Base-by-base conservation (phyloP, 2,888 invertebrate genomes). In the Scaptomyza polygonia region DNA sequence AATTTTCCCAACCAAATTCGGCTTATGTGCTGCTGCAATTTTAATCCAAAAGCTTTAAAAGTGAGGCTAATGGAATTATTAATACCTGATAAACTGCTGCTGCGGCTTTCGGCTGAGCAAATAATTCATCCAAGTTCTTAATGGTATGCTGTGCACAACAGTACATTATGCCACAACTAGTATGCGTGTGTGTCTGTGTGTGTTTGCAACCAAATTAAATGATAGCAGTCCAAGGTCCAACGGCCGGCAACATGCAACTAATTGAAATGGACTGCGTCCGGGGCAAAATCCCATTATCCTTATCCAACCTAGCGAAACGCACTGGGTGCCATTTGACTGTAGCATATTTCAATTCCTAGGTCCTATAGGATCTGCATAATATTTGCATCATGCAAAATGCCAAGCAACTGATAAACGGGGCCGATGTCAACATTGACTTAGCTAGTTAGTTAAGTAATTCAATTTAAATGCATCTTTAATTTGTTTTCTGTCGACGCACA, bases 231-330 rank as follows among this genome's bases (percentile, higher is more conserved):
- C 21, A 42, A 54, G 39, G 39, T 39, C n/a, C n/a, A n/a, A n/a
- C n/a, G n/a, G n/a, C n/a, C 53, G 18, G 53, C 9, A 42, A 40
- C 67, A 45, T 42, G 49, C 32, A 3, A 53, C 79, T 86, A 86
- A 82, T 82, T 86, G 87, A 86, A 86, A 86, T 74, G 81, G 72
- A 82, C 66, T 57, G 61, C 51, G 63, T 64, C 52, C 30, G 47
- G 2, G 48, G 34, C 43, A 51, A 80, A 84, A 82, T 86, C 70
- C 68, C 67, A 86, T 82, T 82, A 84, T 67, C 66, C 69, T 63
- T 61, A 54, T 62, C 57, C 68, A 67, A 56, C 66, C 57, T 65
- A 67, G 54, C 66, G 55, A 51, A n/a, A 36, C 36, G 16, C 36
- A 64, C 51, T 44, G 72, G 61, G 45, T 39, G 49, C 58, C 47